These are phyloP conservation scores for Ondatra zibethicus DNA, from an alignment of 2,113 vertebrate genomes.

Conservation along the genomic window DNA sequence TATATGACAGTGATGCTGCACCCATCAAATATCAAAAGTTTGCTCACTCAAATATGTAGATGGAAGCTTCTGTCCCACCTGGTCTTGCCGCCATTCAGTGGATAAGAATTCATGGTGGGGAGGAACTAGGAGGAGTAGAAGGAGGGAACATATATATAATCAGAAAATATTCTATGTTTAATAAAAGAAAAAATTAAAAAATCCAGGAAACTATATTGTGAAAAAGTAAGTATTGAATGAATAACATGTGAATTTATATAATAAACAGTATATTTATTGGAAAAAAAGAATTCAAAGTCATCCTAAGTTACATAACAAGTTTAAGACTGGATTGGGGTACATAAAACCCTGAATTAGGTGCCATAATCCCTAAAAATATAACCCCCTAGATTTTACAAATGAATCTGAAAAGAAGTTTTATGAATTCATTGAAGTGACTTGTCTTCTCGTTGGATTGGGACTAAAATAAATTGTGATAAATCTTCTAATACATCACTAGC, in stretches of 20 bases:
- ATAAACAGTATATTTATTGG: not conserved
- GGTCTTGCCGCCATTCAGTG: too few relatives aligned
- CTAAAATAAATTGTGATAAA: not conserved
- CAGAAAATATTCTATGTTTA: not conserved
- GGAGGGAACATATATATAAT: not conserved
- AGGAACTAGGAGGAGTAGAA: not conserved
- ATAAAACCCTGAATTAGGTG: not conserved
- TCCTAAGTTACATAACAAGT: not conserved
- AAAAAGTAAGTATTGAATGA: not conserved
- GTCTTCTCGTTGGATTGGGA: not conserved
- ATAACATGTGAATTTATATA: not conserved
- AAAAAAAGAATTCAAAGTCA: not conserved
- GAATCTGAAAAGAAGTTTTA: not conserved
- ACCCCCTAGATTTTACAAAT: not conserved
- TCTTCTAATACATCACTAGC: not conserved
- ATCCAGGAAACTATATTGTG: not conserved
- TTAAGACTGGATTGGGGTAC: not conserved
- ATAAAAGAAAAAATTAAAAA: not conserved
- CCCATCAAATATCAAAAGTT: not conserved
- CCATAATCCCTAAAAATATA: not conserved
- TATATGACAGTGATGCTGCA: not conserved
- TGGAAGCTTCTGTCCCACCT: too few relatives aligned
- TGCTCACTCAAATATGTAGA: not conserved
- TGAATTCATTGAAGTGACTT: not conserved
- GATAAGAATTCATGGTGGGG: not conserved